Conservation (phyloP, 2,888 invertebrate species). For the Tanypteryx hageni region DNA sequence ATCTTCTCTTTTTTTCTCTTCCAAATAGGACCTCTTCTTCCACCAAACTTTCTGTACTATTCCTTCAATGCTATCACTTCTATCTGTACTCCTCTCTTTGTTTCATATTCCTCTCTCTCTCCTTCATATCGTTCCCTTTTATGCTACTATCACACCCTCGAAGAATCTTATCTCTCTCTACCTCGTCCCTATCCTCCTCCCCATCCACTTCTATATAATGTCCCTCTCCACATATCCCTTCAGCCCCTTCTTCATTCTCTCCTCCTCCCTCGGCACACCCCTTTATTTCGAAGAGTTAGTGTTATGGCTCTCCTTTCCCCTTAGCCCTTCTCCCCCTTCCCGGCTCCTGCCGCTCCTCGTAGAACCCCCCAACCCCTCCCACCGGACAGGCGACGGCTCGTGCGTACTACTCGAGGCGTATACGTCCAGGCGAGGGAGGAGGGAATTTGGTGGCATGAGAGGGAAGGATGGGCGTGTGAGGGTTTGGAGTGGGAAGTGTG, state of each 20-base stretch:
- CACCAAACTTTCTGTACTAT: not conserved
- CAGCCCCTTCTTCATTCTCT: not conserved
- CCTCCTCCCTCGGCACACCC: slow-evolving; percentile 23
- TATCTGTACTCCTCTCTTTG: slow-evolving; percentile 26
- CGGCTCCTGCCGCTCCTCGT: too few species aligned
- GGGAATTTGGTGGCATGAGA: not conserved
- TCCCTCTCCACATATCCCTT: not conserved
- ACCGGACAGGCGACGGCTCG: slow-evolving; percentile 32
- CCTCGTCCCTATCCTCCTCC: not conserved
- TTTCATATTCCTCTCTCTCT: not conserved
- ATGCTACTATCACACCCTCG: not conserved
- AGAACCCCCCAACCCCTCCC: not conserved
- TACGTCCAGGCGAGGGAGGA: slow-evolving; percentile 32
- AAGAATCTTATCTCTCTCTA: not conserved
- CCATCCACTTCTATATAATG: not conserved
- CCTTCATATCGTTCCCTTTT: not conserved
- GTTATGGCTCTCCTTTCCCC: slow-evolving; percentile 49
- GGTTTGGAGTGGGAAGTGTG: not conserved
- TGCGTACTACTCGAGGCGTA: slow-evolving; percentile 46
- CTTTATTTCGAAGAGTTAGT: slow-evolving; percentile 63
- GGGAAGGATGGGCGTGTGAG: not conserved
- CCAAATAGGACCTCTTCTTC: too few species aligned
- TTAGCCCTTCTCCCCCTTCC: not conserved
- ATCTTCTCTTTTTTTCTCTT: not conserved
- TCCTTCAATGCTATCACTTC: slow-evolving; percentile 13